A percentile compares a stretch with the other conserved stretches of the same genome.
phyloP scores from a whole-genome alignment of 1,140 invertebrate species.

The Procambarus clarkii region DNA sequence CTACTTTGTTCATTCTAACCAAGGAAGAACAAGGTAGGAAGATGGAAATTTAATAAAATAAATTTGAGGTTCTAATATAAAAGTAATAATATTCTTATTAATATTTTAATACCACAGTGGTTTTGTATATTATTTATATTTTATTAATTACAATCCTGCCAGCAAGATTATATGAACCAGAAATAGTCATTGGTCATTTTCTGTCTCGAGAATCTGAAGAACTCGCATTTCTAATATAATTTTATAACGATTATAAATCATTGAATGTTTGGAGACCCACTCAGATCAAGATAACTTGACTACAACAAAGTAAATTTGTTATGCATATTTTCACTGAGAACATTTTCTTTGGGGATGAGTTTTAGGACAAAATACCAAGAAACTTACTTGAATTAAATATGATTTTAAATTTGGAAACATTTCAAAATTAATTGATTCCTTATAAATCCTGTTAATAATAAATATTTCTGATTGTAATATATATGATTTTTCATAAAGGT shows the following conservation, averaged over 20 bases:
- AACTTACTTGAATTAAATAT: background rate
- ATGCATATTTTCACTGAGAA: background rate
- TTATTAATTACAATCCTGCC: slow-evolving; percentile 17
- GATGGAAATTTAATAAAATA: too few relatives aligned
- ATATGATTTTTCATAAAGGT: background rate
- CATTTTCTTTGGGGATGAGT: background rate
- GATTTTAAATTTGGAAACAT: background rate
- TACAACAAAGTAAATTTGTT: background rate
- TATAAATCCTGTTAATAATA: background rate
- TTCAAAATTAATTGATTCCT: background rate
- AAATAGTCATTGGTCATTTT: slow-evolving; percentile 4
- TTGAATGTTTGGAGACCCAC: background rate
- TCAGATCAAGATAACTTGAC: background rate
- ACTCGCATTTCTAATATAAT: background rate
- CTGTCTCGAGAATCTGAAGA: background rate
- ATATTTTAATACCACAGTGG: slow-evolving; percentile 15
- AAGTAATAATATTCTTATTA: slow-evolving; percentile 10
- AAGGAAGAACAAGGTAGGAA: too few relatives aligned
- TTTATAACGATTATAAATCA: background rate
- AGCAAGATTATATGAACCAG: slow-evolving; percentile 15
- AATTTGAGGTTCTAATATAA: slow-evolving; percentile 1
- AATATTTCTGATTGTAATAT: background rate
- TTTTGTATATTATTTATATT: slow-evolving; percentile 22
- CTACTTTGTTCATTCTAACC: too few relatives aligned
- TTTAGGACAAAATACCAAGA: background rate